A percentile compares a stretch with the other conserved stretches of the same genome.
These are phyloP conservation scores for Notarius quadriscutis DNA, from an alignment of 2,113 vertebrate species.

Conservation along the genomic window DNA sequence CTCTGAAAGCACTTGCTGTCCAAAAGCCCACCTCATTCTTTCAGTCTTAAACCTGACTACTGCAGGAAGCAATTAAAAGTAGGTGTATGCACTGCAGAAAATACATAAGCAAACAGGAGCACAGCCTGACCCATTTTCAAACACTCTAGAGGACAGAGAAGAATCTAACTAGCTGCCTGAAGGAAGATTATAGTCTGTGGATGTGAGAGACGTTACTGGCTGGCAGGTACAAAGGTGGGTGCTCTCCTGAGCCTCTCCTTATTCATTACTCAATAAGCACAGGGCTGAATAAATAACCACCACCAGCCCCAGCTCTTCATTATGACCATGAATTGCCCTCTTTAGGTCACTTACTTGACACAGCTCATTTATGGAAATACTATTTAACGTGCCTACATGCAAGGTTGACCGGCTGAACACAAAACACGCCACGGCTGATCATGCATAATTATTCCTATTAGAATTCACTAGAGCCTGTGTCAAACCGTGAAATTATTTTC, in stretches of 20 bases:
- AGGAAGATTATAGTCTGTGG: constrained; percentile 42
- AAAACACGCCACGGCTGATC: constrained; percentile 17
- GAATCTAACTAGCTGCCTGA: constrained; percentile 49
- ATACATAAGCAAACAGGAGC: constrained; percentile 72
- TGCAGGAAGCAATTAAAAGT: constrained; percentile 50
- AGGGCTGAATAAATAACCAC: constrained; percentile 22
- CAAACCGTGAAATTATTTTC: constrained; percentile 24
- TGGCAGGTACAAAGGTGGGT: constrained; percentile 33
- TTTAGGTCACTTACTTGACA: constrained; percentile 30
- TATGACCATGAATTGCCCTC: constrained; percentile 31
- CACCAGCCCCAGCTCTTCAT: constrained; percentile 12
- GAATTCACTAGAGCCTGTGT: constrained; percentile 11
- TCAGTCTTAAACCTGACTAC: constrained; percentile 33
- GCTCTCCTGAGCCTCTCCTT: constrained; percentile 27
- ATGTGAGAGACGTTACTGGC: constrained; percentile 44
- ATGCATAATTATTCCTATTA: constrained; percentile 29
- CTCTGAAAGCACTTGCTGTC: constrained; percentile 29
- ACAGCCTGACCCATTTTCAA: constrained; percentile 59
- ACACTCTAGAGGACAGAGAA: constrained; percentile 54
- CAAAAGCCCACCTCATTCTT: constrained; percentile 46
- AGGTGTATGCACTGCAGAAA: constrained; percentile 55
- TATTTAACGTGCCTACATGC: constrained; percentile 29
- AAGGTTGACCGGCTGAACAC: constrained; percentile 4
- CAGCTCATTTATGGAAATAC: constrained; percentile 3
- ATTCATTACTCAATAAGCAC: constrained; percentile 50